Base-by-base conservation (phyloP, 2,888 invertebrate genomes). In the Oscheius sp. region DNA sequence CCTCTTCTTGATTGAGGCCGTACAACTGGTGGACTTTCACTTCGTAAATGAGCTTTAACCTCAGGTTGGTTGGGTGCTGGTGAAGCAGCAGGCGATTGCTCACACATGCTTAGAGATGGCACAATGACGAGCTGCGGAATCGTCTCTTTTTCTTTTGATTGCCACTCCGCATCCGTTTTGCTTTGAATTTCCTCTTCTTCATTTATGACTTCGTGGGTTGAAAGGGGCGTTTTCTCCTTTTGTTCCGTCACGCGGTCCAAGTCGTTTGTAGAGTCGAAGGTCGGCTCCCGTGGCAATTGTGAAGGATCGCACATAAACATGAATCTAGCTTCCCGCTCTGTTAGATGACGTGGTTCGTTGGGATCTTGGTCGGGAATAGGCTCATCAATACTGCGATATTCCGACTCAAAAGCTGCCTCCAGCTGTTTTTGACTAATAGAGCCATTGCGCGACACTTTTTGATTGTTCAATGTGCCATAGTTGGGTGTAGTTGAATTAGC, bases 251-350 rank as follows among this genome's bases (percentile, higher is more conserved):
- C 10, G 31, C 12, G 2, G n/a, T 65, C 66, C 34, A 68, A 48
- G 2, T 52, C 52, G 34, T 64, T 66, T 17, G 72, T 61, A 39
- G 72, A 72, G 6, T 80, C 78, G 45, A 78, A 68, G 1, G 78
- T 76, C 8, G 76, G 75, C 65, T 85, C 85, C 17, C 79, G 58
- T 1, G 85, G 85, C 55, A 85, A 70, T 68, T 84, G 84, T 0
- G 81, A 82, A 1, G 78, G 74, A 57, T 85, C 85, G 61, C 83
- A 85, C 33, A 69, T 78, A 68, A 85, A 85, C 81, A 84, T 83
- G 50, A 82, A 78, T 15, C 75, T 69, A 50, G 76, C 74, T 64
- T 77, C 74, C 69, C 80, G 63, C 58, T 75, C 71, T 0, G 74
- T 67, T 5, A 76, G 71, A 61, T 72, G 69, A 50, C 73, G 71